phyloP scores from a whole-genome alignment of 2,113 vertebrate genomes.

The Pseudopodoces humilis region DNA sequence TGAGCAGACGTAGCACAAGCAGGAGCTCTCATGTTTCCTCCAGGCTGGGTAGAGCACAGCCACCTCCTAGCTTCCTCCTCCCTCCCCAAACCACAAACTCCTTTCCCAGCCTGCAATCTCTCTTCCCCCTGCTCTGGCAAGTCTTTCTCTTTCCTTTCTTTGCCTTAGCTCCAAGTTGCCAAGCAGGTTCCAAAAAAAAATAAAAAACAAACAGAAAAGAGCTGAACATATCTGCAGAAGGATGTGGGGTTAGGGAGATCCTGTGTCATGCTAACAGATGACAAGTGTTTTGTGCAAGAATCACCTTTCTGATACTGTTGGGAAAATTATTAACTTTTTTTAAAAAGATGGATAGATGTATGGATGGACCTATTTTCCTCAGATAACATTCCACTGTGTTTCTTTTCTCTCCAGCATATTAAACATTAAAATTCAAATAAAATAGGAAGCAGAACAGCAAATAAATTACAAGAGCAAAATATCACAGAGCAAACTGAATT shows the following conservation, averaged over 20 bases:
- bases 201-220: neutral
- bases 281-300: no score
- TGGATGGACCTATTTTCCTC: neutral
- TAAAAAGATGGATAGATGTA: neutral
- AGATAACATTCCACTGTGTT: neutral
- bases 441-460: neutral
- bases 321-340: no score
- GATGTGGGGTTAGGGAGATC: neutral
- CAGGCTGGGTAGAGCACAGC: rapidly evolving
- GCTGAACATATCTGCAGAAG: neutral
- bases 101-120: neutral
- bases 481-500: neutral
- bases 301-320: no score
- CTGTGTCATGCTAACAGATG: neutral
- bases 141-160: neutral
- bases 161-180: neutral
- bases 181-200: neutral
- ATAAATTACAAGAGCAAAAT: neutral
- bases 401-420: neutral
- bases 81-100: neutral
- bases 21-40: neutral
- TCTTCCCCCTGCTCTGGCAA: neutral
- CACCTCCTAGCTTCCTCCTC: neutral
- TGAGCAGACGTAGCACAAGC: neutral
- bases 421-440: neutral